Conservation (phyloP, 2,113 vertebrate genomes). For the Irena cyanogastra region DNA sequence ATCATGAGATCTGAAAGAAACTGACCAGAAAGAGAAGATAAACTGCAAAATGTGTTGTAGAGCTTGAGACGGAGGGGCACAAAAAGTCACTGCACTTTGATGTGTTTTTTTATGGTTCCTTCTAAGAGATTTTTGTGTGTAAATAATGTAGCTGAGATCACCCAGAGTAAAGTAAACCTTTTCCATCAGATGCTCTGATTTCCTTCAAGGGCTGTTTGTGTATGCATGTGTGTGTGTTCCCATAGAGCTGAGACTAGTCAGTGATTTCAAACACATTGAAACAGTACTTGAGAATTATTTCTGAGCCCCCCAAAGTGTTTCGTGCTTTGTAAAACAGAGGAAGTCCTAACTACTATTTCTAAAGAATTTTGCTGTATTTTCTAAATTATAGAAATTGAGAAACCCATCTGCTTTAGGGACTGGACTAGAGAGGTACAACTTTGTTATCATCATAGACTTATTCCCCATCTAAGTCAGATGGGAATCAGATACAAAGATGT, state of each 20-base stretch:
- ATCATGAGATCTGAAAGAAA: not conserved
- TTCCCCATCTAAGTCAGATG: not conserved
- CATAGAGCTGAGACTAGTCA: not conserved
- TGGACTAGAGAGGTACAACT: not conserved
- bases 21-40: not conserved
- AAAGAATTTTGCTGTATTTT: not conserved
- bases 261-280: slow-evolving; percentile 4
- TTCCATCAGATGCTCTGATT: slow-evolving; percentile 21
- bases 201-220: slow-evolving; percentile 12
- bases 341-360: not conserved
- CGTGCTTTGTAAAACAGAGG: not conserved
- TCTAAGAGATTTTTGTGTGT: slow-evolving; percentile 36
- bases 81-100: slow-evolving; percentile 17
- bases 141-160: slow-evolving; percentile 50
- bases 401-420: not conserved
- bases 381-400: not conserved
- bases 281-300: not conserved
- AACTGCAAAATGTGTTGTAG: not conserved
- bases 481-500: not conserved
- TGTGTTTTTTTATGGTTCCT: slow-evolving; percentile 42
- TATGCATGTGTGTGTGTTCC: not conserved
- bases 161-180: slow-evolving; percentile 31
- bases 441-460: not conserved
- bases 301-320: not conserved
- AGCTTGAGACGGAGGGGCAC: not conserved